Evolutionary conservation across 2,888 invertebrate species (phyloP).

Genomic region (Euphydryas editha): DNA sequence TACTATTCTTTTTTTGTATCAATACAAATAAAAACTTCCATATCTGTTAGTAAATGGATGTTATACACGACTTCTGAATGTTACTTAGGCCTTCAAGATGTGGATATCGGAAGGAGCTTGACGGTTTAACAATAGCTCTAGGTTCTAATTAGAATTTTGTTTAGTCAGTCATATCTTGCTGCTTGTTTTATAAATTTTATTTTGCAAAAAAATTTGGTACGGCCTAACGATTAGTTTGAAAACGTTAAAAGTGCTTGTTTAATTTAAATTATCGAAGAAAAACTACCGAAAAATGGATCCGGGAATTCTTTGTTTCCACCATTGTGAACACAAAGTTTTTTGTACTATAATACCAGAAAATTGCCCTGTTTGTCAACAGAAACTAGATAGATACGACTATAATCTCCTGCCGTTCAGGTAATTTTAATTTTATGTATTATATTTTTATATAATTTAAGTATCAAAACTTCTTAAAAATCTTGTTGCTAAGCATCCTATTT

Average conservation of each 20-base stretch:
- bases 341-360: conserved; percentile 90
- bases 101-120: conserved; percentile 30
- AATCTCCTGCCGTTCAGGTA: conserved; percentile 91
- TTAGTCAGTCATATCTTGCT: conserved; percentile 55
- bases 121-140: conserved; percentile 51
- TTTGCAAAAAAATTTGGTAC: conserved; percentile 48
- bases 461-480: conserved; percentile 39
- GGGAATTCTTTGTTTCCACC: conserved; percentile 95
- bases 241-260: conserved; percentile 49
- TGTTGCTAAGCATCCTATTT: conserved; percentile 67
- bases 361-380: conserved; percentile 90
- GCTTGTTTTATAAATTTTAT: conserved; percentile 47
- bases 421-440: conserved; percentile 36
- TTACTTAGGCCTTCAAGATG: conserved; percentile 36
- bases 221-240: conserved; percentile 26
- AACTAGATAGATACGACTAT: conserved; percentile 83
- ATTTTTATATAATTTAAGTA: conserved; percentile 17
- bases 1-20: background rate
- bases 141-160: conserved; percentile 61
- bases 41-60: background rate
- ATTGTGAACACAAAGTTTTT: conserved; percentile 92
- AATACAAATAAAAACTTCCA: background rate
- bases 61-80: conserved; percentile 14
- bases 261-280: conserved; percentile 56
- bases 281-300: conserved; percentile 84